phyloP scores from a whole-genome alignment of 2,888 invertebrate genomes.

The Nomada hirtipes region DNA sequence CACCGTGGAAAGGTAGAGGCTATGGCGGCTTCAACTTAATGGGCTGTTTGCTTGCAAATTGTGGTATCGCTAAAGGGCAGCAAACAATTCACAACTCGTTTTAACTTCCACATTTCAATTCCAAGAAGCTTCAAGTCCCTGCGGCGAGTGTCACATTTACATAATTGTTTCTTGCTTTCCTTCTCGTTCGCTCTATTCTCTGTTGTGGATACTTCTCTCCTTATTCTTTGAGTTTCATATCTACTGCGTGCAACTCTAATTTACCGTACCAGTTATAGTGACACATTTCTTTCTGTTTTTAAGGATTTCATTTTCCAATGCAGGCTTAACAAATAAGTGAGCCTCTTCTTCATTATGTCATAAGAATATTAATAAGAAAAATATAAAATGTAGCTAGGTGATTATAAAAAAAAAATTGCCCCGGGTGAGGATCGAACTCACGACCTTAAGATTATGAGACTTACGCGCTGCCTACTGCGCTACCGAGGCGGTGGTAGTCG shows the following conservation, averaged over 20 bases:
- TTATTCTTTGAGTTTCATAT: background rate
- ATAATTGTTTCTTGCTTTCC: constrained; percentile 73
- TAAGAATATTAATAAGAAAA: too few relatives aligned
- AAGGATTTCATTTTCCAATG: background rate
- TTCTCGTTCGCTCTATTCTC: constrained; percentile 39
- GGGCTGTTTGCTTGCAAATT: constrained; percentile 81
- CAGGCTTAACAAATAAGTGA: too few relatives aligned
- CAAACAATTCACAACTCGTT: constrained; percentile 80
- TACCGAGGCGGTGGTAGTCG: constrained; percentile 71
- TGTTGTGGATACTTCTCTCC: background rate
- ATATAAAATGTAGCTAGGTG: constrained; percentile 48
- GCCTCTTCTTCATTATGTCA: too few relatives aligned
- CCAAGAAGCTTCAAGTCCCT: constrained; percentile 65
- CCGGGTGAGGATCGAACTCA: constrained; percentile 97
- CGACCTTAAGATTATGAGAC: constrained; percentile 89
- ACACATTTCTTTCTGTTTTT: background rate
- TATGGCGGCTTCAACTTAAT: constrained; percentile 69
- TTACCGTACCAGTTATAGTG: background rate
- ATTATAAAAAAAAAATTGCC: constrained; percentile 84
- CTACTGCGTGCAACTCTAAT: background rate
- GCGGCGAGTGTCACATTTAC: constrained; percentile 69
- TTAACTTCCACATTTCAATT: constrained; percentile 78
- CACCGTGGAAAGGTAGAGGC: constrained; percentile 37
- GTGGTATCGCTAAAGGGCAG: constrained; percentile 79
- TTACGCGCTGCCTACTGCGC: constrained; percentile 83